These are phyloP conservation scores for Pachyuromys duprasi DNA, from an alignment of 2,797 vertebrate genomes.

Conservation along the genomic window DNA sequence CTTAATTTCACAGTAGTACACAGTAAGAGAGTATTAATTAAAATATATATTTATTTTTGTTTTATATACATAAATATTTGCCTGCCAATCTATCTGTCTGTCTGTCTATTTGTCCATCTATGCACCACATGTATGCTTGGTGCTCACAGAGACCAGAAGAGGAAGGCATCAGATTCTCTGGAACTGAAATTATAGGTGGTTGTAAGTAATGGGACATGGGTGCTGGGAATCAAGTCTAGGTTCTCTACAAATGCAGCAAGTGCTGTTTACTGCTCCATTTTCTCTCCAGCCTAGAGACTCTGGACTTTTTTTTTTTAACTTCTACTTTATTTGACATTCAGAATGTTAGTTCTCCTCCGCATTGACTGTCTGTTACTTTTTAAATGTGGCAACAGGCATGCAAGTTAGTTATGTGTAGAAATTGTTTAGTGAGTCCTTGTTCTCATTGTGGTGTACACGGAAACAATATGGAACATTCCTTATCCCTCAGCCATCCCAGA, in stretches of 20 bases:
- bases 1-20: background rate
- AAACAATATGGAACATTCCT: background rate
- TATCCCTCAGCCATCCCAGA: background rate
- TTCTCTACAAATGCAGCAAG: background rate
- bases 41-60: background rate
- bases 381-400: background rate
- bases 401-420: no score
- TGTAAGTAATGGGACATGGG: background rate
- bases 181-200: background rate
- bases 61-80: background rate
- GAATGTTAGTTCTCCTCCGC: background rate
- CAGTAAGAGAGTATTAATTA: background rate
- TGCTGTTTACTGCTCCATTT: no score
- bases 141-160: background rate
- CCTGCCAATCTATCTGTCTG: no score
- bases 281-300: background rate
- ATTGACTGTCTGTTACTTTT: background rate
- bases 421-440: background rate
- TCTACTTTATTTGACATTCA: background rate
- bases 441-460: background rate
- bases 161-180: background rate
- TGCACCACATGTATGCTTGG: background rate
- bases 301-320: background rate
- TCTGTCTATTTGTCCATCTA: no score
- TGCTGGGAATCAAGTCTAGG: background rate